A percentile compares a stretch with the other conserved stretches of the same genome.
Conservation (phyloP, 2,888 invertebrate species). For the Taphrorychus bicolor region DNA sequence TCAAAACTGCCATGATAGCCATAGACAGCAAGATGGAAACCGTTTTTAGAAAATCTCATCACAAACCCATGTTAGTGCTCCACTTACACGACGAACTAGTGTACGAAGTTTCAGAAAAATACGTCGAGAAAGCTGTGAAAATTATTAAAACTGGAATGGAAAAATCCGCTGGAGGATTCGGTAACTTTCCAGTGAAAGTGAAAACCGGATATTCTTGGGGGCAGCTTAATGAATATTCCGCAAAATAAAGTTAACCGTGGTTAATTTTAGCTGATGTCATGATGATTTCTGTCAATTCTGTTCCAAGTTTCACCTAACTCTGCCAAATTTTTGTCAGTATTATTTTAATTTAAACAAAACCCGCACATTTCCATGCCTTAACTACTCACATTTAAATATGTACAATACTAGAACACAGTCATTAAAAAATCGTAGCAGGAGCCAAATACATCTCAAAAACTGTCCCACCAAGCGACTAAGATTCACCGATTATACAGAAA, state of each 20-base stretch:
- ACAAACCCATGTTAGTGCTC: slow-evolving; percentile 74
- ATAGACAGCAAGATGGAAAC: slow-evolving; percentile 69
- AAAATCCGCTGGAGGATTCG: slow-evolving; percentile 71
- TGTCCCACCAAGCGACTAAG: slow-evolving; percentile 34
- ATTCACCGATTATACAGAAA: slow-evolving; percentile 32
- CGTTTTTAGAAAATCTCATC: slow-evolving; percentile 56
- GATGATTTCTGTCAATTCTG: background rate
- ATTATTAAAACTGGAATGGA: slow-evolving; percentile 84
- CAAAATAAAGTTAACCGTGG: background rate
- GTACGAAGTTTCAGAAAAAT: slow-evolving; percentile 78
- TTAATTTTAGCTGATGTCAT: background rate
- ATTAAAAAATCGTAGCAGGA: background rate
- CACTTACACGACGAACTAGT: slow-evolving; percentile 97
- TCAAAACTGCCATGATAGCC: slow-evolving; percentile 87
- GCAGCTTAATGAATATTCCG: slow-evolving; percentile 5
- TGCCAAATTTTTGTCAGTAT: background rate
- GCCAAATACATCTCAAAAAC: too few species aligned
- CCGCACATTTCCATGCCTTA: background rate
- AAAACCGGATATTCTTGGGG: slow-evolving; percentile 88
- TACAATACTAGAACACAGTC: background rate
- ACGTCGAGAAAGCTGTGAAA: slow-evolving; percentile 65
- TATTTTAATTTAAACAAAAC: too few species aligned
- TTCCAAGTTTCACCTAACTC: background rate
- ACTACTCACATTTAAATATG: background rate
- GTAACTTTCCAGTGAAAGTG: slow-evolving; percentile 89